phyloP scores from a whole-genome alignment of 1,140 invertebrate genomes.

The Drosophila prosaltans region DNA sequence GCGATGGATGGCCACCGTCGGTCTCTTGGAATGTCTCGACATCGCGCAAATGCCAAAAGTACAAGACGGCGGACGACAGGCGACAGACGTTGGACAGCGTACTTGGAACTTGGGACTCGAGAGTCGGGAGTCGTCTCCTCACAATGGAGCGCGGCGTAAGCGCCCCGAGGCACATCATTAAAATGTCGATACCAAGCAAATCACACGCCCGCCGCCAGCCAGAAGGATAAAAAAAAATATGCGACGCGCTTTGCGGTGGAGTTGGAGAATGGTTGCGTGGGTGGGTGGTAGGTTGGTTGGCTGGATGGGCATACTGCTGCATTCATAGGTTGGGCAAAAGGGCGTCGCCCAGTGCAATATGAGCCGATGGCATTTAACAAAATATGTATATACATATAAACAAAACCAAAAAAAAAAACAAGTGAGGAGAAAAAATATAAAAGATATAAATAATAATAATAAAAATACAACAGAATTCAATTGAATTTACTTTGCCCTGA shows the following conservation, averaged over 20 bases:
- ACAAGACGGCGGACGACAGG: slow-evolving; percentile 53
- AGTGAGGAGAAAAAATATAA: slow-evolving; percentile 22
- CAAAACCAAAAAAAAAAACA: no score
- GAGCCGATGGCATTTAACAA: slow-evolving; percentile 71
- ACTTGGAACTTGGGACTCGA: slow-evolving; percentile 14
- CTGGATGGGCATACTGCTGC: slow-evolving; percentile 1
- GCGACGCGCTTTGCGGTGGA: slow-evolving; percentile 55
- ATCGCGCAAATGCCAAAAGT: slow-evolving; percentile 71
- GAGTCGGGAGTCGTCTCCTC: slow-evolving; percentile 7
- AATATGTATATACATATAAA: not conserved
- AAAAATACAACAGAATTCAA: slow-evolving; percentile 75
- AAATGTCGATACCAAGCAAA: slow-evolving; percentile 82
- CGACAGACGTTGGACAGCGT: slow-evolving; percentile 9
- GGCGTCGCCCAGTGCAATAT: slow-evolving; percentile 70
- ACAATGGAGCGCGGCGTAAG: slow-evolving; percentile 1
- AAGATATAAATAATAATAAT: slow-evolving; percentile 33
- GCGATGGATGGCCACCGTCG: slow-evolving; percentile 1
- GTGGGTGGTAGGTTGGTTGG: not conserved
- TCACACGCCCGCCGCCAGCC: slow-evolving; percentile 75
- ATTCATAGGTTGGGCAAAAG: slow-evolving; percentile 31
- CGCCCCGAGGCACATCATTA: slow-evolving; percentile 79
- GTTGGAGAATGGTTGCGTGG: slow-evolving; percentile 6
- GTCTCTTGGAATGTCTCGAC: slow-evolving; percentile 53
- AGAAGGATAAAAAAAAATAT: slow-evolving; percentile 61
- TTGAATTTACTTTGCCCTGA: slow-evolving; percentile 74